Percentiles rank a stretch among this genome's conserved stretches.
Evolutionary conservation across 35 echinoderm and acorn worm species (phyloP).

Genomic region (Ptychodera flava): DNA sequence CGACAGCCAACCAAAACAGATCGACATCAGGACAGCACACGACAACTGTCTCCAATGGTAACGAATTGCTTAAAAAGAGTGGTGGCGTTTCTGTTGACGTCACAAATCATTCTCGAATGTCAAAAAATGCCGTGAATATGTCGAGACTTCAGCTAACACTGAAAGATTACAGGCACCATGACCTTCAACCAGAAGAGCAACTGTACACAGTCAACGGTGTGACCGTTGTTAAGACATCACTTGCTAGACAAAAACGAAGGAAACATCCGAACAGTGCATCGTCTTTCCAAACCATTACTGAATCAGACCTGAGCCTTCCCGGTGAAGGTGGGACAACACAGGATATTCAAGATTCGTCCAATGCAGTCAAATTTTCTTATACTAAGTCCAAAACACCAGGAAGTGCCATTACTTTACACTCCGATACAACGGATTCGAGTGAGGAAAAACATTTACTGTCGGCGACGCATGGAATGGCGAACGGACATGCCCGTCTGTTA

Average conservation of each 20-base stretch:
- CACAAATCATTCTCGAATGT: neutral
- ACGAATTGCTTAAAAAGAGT: neutral
- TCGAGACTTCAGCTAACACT: neutral
- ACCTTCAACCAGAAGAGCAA: neutral
- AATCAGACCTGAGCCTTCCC: neutral
- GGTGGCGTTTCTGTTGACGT: neutral
- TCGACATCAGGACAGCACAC: neutral
- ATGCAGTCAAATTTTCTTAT: neutral
- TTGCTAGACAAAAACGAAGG: neutral
- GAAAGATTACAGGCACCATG: neutral
- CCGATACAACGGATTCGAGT: neutral
- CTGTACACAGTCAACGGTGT: neutral
- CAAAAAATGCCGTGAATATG: neutral
- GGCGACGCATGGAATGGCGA: neutral
- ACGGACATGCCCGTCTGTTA: neutral
- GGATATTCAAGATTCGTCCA: neutral
- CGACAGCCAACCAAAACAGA: neutral
- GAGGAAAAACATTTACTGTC: neutral
- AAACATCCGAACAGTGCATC: neutral
- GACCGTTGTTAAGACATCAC: neutral
- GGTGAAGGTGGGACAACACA: neutral
- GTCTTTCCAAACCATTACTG: neutral
- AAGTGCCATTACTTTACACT: neutral
- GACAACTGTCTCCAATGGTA: neutral
- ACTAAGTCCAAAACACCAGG: neutral